These are phyloP conservation scores for Theonella swinhoei DNA, from an alignment of 37 sponge, comb jelly and placozoan species.

Conservation along the genomic window DNA sequence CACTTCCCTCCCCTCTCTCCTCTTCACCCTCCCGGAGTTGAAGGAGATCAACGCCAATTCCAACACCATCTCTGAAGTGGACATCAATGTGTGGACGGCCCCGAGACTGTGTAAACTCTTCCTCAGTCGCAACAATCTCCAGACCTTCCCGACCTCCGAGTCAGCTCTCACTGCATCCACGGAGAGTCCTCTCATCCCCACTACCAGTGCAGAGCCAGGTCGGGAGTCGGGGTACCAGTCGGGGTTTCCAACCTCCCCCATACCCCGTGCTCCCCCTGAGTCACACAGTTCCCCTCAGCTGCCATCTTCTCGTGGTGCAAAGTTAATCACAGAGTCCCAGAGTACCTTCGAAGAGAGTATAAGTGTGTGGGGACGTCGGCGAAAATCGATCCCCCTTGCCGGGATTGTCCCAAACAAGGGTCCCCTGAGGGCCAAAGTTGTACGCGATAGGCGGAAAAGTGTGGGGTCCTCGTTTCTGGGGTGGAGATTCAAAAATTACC, in stretches of 20 bases:
- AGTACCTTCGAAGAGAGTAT: neutral
- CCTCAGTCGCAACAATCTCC: slow-evolving; percentile 58
- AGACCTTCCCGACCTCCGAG: slow-evolving; percentile 41
- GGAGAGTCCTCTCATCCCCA: neutral
- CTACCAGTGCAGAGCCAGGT: neutral
- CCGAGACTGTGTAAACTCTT: slow-evolving; percentile 52
- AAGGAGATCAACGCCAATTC: slow-evolving; percentile 53
- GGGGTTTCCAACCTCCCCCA: neutral
- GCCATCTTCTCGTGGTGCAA: neutral
- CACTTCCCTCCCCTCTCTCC: slow-evolving; percentile 45
- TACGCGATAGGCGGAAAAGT: neutral
- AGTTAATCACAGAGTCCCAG: neutral
- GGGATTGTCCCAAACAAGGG: too few relatives aligned
- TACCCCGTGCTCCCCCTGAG: too few relatives aligned
- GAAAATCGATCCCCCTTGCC: neutral
- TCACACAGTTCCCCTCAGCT: neutral
- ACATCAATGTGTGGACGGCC: slow-evolving; percentile 67
- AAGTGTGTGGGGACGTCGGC: neutral
- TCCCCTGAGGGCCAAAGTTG: neutral
- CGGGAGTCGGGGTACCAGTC: neutral
- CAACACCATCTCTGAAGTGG: slow-evolving; percentile 62
- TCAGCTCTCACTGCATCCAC: neutral
- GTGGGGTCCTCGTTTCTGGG: slow-evolving; percentile 10
- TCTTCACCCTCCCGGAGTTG: slow-evolving; percentile 65
- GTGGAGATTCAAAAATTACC: slow-evolving; percentile 33